Conservation (phyloP, 2,888 invertebrate species). For the Amaurobius ferox region DNA sequence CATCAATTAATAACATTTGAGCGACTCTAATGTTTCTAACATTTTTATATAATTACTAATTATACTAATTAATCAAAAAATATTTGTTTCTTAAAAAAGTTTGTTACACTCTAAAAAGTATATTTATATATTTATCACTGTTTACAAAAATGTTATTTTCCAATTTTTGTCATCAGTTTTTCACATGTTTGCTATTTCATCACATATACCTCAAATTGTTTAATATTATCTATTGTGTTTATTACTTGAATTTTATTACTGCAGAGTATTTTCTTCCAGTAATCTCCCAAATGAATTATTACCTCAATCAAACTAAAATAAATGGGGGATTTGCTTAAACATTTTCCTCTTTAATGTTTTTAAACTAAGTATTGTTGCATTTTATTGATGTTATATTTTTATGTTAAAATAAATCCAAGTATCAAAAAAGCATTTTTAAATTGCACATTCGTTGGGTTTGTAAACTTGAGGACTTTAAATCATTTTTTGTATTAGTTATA, state of each 20-base stretch:
- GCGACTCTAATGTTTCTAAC: too few species aligned
- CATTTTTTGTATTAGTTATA: not conserved
- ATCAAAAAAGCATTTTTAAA: not conserved
- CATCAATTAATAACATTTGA: too few species aligned
- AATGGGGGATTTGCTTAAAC: not conserved
- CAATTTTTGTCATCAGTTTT: not conserved
- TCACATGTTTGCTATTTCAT: not conserved
- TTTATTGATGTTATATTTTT: not conserved
- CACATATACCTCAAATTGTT: slow-evolving; percentile 4
- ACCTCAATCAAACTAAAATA: not conserved
- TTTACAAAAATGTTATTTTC: not conserved
- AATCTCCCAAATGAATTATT: not conserved
- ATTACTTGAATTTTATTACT: not conserved
- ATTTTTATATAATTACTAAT: too few species aligned
- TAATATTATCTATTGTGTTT: not conserved
- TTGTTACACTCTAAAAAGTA: not conserved
- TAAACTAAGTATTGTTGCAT: not conserved
- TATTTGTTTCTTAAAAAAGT: not conserved
- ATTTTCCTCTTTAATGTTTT: not conserved
- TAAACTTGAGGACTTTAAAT: not conserved
- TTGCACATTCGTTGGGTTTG: not conserved
- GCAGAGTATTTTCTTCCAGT: not conserved
- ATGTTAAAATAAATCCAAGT: not conserved
- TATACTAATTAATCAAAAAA: too few species aligned
- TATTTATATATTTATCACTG: slow-evolving; percentile 13